Base-by-base conservation (phyloP, 2,113 vertebrate genomes). In the Nesospiza acunhae region DNA sequence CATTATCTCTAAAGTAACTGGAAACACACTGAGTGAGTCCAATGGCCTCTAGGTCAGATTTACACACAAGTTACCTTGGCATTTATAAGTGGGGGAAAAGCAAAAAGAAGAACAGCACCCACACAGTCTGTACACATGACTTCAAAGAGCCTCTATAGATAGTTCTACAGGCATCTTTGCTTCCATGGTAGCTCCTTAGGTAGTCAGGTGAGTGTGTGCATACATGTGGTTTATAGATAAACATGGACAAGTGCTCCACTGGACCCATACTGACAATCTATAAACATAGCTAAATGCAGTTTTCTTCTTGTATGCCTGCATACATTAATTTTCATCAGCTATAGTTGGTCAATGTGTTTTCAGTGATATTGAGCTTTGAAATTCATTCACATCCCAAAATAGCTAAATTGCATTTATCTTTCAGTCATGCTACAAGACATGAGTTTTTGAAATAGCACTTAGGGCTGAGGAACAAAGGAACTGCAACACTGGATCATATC, bases 401-500 rank as follows among this genome's bases (percentile, higher is more conserved):
- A 89, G 35, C 46, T 52, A 50, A 76, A 89, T 31, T 76, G 28
- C 39, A 62, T 82, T 82, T 84, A 64, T 87, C 49, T 76, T 84
- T 70, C 69, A 89, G 87, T 69, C 52, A 49, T 26, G 35, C 47
- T 89, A 33, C 52, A 89, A 94, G 84, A 67, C 49, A 55, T 7
- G 53, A 91, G 64, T 56, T 82, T 96, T 68, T 87, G 37, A 91
- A 92, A 87, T 21, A 64, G 31, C 70, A 64, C 80, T 79, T 89
- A 60, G 11, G 68, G 64, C 52, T 92, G 53, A 92, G 52, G 74
- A 97, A 95, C 95, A 97, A 93, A 97, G 87, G 74, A 94, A 94
- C 73, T 73, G 84, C 74, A 82, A 89, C 53, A 44, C 53, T 95
- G 91, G 95, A 93, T 66, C 74, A 68, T 35, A 58, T 89, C 86